Conservation (phyloP, 2,113 vertebrate genomes). For the Plecotus auritus region DNA sequence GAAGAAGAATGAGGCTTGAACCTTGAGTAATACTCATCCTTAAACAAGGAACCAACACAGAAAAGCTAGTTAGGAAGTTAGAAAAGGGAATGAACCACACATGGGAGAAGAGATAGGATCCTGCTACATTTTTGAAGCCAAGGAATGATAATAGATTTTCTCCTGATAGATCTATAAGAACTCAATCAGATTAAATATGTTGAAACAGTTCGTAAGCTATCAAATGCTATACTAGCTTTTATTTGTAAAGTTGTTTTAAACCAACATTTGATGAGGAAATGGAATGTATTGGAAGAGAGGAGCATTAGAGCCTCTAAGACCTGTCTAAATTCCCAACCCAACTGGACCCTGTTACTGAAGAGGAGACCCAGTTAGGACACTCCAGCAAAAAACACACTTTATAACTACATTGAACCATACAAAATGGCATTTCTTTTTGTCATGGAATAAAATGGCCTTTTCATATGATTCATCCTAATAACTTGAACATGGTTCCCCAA, state of each 20-base stretch:
- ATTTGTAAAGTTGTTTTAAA: background rate
- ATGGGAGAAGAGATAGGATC: background rate
- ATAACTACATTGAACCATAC: background rate
- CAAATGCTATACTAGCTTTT: background rate
- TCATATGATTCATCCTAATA: background rate
- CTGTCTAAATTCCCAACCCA: background rate
- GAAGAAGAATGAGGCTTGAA: background rate
- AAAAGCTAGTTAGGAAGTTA: background rate
- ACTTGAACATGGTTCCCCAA: background rate
- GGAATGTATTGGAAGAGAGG: background rate
- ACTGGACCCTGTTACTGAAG: background rate
- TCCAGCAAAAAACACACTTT: background rate
- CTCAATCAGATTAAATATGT: background rate
- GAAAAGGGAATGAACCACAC: background rate
- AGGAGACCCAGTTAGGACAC: background rate
- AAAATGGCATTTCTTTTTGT: background rate
- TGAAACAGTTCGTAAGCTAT: background rate
- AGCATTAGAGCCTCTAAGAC: background rate
- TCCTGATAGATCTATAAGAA: background rate
- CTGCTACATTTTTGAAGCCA: background rate
- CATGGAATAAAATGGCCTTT: background rate
- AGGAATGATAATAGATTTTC: background rate
- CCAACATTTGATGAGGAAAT: background rate
- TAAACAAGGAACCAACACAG: background rate
- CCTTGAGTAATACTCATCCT: background rate